phyloP scores from a whole-genome alignment of 2,888 invertebrate species.

The Erebia aethiops region DNA sequence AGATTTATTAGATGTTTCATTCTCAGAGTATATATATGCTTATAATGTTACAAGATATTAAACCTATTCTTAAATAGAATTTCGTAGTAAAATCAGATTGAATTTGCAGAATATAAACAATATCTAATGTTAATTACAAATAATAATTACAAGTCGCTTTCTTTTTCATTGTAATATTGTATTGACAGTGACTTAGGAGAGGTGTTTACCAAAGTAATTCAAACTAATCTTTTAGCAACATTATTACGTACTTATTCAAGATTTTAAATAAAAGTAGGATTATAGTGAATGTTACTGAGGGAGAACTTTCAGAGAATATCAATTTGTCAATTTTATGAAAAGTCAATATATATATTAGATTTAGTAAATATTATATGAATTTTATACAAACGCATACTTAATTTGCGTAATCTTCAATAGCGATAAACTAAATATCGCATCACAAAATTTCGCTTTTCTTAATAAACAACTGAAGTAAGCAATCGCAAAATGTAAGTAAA shows the following conservation, averaged over 20 bases:
- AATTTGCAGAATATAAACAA: slow-evolving; percentile 38
- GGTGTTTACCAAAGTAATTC: slow-evolving; percentile 36
- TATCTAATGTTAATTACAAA: slow-evolving; percentile 23
- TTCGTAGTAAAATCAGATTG: slow-evolving; percentile 35
- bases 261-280: slow-evolving; percentile 32
- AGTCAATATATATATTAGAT: neutral
- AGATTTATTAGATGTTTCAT: slow-evolving; percentile 38
- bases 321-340: slow-evolving; percentile 19
- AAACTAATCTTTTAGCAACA: slow-evolving; percentile 30
- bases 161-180: slow-evolving; percentile 32
- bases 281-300: slow-evolving; percentile 28
- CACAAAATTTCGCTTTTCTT: no score
- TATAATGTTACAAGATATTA: slow-evolving; percentile 39
- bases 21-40: slow-evolving; percentile 39
- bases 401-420: no score
- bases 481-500: no score
- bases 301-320: slow-evolving; percentile 16
- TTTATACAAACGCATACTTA: no score
- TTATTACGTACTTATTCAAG: slow-evolving; percentile 31
- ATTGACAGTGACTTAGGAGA: slow-evolving; percentile 35
- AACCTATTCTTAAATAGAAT: slow-evolving; percentile 30
- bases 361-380: no score
- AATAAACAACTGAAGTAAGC: no score
- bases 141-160: slow-evolving; percentile 32
- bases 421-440: no score